A percentile compares a stretch with the other conserved stretches of the same genome.
phyloP scores from a whole-genome alignment of 2,888 invertebrate species.

The Biston betularia region DNA sequence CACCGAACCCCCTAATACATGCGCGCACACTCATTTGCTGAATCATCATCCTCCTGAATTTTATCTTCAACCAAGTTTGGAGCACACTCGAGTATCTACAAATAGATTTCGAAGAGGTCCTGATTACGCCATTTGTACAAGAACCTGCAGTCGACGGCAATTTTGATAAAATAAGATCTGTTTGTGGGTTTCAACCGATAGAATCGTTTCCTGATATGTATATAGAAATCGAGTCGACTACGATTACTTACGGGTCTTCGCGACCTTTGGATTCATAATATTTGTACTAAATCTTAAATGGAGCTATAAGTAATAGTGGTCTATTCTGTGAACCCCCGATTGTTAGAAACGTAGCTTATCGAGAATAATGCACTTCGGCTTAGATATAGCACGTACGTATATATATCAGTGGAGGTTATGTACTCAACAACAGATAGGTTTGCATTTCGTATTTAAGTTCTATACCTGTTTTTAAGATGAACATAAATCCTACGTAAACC shows the following conservation, averaged over 20 bases:
- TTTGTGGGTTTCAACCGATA: conserved; percentile 23
- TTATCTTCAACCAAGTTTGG: conserved; percentile 38
- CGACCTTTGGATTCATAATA: not conserved
- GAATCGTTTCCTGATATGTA: conserved; percentile 9
- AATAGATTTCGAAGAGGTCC: conserved; percentile 30
- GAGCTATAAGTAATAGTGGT: not conserved
- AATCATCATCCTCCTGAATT: conserved; percentile 44
- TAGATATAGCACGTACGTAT: not conserved
- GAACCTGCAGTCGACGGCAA: conserved; percentile 27
- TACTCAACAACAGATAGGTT: not conserved
- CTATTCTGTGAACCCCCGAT: not conserved
- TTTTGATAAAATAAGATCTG: conserved; percentile 32
- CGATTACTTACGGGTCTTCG: not conserved
- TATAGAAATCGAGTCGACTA: conserved; percentile 1
- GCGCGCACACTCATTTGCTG: conserved; percentile 53
- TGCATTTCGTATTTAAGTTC: not conserved
- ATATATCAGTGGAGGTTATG: not conserved
- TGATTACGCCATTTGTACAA: conserved; percentile 35
- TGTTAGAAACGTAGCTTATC: not conserved
- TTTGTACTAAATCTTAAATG: not conserved
- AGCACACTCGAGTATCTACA: conserved; percentile 31
- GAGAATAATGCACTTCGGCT: not conserved
- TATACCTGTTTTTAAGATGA: not conserved
- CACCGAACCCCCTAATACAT: conserved; percentile 67
- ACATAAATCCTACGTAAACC: not conserved